Conservation (phyloP, 2,113 vertebrate species). For the Mungos mungo region DNA sequence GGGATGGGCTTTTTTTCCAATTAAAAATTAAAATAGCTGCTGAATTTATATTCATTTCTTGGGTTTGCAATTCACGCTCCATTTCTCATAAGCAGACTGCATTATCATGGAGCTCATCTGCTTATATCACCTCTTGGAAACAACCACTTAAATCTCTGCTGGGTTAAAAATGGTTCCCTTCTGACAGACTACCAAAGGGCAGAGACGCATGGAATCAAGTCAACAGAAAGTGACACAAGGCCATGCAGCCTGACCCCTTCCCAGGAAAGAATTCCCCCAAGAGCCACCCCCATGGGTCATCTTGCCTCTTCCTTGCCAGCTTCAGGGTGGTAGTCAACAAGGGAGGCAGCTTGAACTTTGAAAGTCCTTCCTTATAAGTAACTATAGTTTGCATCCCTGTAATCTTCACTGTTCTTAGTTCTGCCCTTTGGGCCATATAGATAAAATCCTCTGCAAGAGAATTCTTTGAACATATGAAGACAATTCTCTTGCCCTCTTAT, state of each 20-base stretch:
- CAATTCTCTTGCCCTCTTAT: not conserved
- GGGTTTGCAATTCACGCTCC: constrained; percentile 49
- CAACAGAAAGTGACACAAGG: not conserved
- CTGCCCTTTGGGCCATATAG: not conserved
- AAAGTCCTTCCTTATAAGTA: not conserved
- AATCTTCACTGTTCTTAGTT: not conserved
- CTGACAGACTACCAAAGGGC: not conserved
- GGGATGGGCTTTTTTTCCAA: constrained; percentile 46
- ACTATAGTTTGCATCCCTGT: not conserved
- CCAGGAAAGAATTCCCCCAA: not conserved
- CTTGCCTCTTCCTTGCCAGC: not conserved
- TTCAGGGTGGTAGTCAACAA: not conserved
- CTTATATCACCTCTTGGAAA: constrained; percentile 46
- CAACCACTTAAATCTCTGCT: constrained; percentile 54
- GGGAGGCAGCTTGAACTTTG: not conserved
- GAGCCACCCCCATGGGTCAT: accelerated
- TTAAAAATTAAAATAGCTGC: constrained; percentile 77
- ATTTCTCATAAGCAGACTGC: constrained; percentile 64
- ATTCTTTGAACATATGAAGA: not conserved
- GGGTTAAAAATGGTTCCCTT: constrained; percentile 32
- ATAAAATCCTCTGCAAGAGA: not conserved
- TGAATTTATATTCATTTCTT: constrained; percentile 71
- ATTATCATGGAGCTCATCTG: constrained; percentile 53
- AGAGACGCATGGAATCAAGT: not conserved
- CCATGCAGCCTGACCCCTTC: not conserved